A percentile compares a stretch with the other conserved stretches of the same genome.
These are phyloP conservation scores for Ursus arctos DNA, from an alignment of 2,113 vertebrate species.

Conservation along the genomic window DNA sequence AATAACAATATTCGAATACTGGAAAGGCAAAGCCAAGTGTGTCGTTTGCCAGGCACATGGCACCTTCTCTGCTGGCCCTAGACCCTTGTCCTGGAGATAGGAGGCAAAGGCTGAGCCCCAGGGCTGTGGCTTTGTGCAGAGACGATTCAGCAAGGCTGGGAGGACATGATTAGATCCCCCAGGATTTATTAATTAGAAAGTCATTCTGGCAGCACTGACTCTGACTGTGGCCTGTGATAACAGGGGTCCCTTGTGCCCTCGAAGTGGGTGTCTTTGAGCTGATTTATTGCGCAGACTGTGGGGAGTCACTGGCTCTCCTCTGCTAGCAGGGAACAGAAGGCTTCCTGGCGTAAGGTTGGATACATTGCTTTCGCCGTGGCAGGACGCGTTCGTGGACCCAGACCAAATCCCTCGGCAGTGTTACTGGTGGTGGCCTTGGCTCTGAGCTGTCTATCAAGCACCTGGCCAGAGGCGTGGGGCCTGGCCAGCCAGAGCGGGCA, in stretches of 20 bases:
- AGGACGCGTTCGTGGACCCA: background rate
- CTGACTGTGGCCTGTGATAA: background rate
- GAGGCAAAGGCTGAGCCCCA: background rate
- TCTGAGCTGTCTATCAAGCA: fast-evolving
- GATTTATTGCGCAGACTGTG: conserved; percentile 24
- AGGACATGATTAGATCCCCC: background rate
- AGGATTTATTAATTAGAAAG: background rate
- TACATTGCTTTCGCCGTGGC: background rate
- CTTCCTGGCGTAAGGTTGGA: background rate
- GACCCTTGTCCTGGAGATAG: background rate
- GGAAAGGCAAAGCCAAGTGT: background rate
- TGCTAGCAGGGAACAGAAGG: background rate
- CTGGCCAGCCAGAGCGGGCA: background rate
- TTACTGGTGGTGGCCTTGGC: background rate
- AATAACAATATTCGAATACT: background rate
- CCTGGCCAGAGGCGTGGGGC: background rate
- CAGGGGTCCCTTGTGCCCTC: background rate
- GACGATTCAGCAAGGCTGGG: background rate
- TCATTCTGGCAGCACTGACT: background rate
- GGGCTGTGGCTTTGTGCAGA: fast-evolving
- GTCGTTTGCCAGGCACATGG: background rate
- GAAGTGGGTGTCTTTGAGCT: background rate
- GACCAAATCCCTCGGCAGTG: background rate
- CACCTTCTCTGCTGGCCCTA: background rate
- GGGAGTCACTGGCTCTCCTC: background rate